Evolutionary conservation across 1,140 invertebrate genomes (phyloP), one percentile per base, ranked within the genome.

Genomic region (Drosophila bocqueti): DNA sequence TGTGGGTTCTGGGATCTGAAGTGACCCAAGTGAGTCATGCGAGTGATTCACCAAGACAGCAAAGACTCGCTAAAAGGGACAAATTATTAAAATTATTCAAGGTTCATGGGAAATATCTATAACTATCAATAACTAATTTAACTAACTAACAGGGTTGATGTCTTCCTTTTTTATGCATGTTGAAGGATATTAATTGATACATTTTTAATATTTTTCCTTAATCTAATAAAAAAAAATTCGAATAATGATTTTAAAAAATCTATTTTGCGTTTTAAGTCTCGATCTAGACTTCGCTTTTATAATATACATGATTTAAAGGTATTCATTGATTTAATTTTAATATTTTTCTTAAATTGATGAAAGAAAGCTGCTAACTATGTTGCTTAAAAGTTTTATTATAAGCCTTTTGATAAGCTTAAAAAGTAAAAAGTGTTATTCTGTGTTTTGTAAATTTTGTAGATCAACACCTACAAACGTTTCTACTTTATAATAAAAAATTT

Each of bases 21-120:
- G 43, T 55, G 47, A 54, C 38, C 52, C 47, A 29, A 61, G 57
- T 77, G 75, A 77, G 75, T 77, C 75, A 77, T 76, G 11, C 60
- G 40, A 78, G 40, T 61, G 64, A 78, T 62, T 78, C 58, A 71
- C 45, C 31, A 29, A 40, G 21, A 29, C 38, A 46, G 18, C 21
- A 49, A 46, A 38, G 16, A 24, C 7, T 11, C 6, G 21, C 21
- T 50, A 50, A 26, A 43, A 40, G 16, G 26, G 18, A 66, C 31
- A n/a, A n/a, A 18, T 13, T 2, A 26, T n/a, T 50, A n/a, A n/a
- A 7, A 34, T 15, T 34, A 16, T 2, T 38, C 6, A 3, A 11
- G 34, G 10, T 31, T 31, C 9, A 31, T 31, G 31, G 9, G 1
- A 8, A 31, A 31, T 34, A 34, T 34, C 11, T 11, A 13, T 36